Evolutionary conservation across 2,888 invertebrate genomes (phyloP), one percentile per base, ranked within the genome.

Genomic region (Drosophila emarginata): DNA sequence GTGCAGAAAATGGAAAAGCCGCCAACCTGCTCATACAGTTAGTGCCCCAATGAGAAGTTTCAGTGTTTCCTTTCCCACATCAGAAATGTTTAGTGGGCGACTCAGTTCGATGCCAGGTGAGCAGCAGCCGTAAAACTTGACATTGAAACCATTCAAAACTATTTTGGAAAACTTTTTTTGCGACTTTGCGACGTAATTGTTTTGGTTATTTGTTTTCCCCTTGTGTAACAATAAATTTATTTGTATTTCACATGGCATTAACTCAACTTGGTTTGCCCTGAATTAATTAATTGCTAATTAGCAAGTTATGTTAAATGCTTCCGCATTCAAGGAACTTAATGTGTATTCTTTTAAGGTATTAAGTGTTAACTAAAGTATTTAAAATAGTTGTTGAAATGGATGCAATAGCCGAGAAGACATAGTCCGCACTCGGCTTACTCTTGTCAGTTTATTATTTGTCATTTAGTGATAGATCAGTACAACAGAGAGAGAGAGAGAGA

Each of bases 181-280:
- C 21, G n/a, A n/a, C 32, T 51, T 2, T 12, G 14, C 26, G 21
- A 11, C 23, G 9, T 37, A 9, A 26, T 61, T 61, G 11, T 15
- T 36, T 36, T 9, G 26, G 23, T 51, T 12, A 15, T 65, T 50
- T 26, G 23, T 64, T 58, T 58, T 36, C 28, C 23, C 51, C 15
- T 65, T 77, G 67, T 77, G 63, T 62, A 68, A 67, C 61, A 63
- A 78, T 72, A 68, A 76, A 74, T 63, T 60, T 63, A 67, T 64
- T 62, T 36, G 50, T 67, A 64, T 61, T 57, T 72, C 62, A 57
- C 74, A 77, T 63, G 40, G 28, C 21, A 45, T 61, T 56, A 66
- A 58, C 64, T 67, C 70, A 58, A 63, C 61, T 57, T 59, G 58
- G 23, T 28, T 23, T 61, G 28, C 37, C 36, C 54, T 50, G 61